Base-by-base conservation (phyloP, 2,797 vertebrate species). In the Rhadinocentrus ornatus region DNA sequence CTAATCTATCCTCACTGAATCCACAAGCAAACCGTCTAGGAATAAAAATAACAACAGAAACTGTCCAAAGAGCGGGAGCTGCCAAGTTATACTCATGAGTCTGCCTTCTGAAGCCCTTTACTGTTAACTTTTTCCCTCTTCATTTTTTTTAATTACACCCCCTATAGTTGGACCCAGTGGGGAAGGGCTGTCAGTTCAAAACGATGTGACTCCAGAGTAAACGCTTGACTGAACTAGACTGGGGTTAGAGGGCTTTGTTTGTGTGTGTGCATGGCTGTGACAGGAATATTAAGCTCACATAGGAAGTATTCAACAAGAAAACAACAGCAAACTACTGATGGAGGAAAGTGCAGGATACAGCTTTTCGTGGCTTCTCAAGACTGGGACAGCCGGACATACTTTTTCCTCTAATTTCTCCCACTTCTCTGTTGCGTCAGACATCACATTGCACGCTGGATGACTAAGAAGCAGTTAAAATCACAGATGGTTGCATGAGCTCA, bases 191-290 rank as follows among this genome's bases (percentile, higher is more conserved):
- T 89, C 87, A 88, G 82, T 90, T 87, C 81, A 79, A 90, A 92
- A 90, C 90, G 91, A 90, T 89, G 88, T 86, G 90, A 88, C 84
- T 89, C 52, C 27, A 74, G 78, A 83, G 57, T 77, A 67, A 85
- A 87, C 35, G 83, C 88, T 87, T 81, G 71, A 81, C 85, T 87
- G 85, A 77, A 58, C 80, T 31, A 75, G 75, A 81, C 74, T 53
- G 50, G 80, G 81, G 80, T 90, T 81, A 75, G 62, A 67, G 56
- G 78, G 82, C 62, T 84, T 83, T 82, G 74, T 88, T 71, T 86
- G 69, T 79, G 80, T 63, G 27, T 22, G 53, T 54, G 52, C 52
- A 10, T 20, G 73, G 64, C 78, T 87, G 81, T 89, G 88, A 88
- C 78, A 75, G 64, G 89, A 88, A 89, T 90, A 82, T 69, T 67